These are phyloP conservation scores for Sebastes hubbsi DNA, from an alignment of 2,797 vertebrate genomes.

Conservation along the genomic window DNA sequence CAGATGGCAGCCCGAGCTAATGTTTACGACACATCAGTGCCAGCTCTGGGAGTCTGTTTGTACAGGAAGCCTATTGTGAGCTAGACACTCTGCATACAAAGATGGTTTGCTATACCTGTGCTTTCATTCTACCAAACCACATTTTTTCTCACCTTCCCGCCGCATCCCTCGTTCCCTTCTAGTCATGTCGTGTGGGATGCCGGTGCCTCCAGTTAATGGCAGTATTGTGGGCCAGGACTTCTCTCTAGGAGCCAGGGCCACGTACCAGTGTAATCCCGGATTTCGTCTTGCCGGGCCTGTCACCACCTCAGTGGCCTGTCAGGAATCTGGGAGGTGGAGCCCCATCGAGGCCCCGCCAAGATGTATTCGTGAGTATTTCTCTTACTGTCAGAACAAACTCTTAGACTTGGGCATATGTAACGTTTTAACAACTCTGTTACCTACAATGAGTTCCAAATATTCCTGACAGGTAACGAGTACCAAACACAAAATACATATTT, in stretches of 20 bases:
- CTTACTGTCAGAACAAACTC: neutral
- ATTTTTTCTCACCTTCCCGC: neutral
- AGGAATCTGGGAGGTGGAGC: slow-evolving; percentile 92
- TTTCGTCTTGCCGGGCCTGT: slow-evolving; percentile 86
- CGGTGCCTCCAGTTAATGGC: slow-evolving; percentile 89
- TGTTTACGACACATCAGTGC: slow-evolving; percentile 62
- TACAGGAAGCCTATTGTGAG: slow-evolving; percentile 31
- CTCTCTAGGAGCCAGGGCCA: slow-evolving; percentile 89
- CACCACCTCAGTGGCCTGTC: slow-evolving; percentile 85
- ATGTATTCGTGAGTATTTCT: slow-evolving; percentile 88
- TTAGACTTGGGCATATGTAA: neutral
- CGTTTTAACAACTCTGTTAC: neutral
- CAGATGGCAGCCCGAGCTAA: slow-evolving; percentile 53
- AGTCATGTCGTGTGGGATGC: slow-evolving; percentile 97
- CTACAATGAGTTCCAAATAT: neutral
- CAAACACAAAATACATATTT: neutral
- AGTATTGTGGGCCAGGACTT: slow-evolving; percentile 93
- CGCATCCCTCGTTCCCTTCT: neutral
- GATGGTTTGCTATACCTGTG: slow-evolving; percentile 2
- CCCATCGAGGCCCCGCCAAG: slow-evolving; percentile 87
- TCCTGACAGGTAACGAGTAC: neutral
- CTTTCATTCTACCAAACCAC: neutral
- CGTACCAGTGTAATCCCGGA: slow-evolving; percentile 92
- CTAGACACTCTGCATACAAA: slow-evolving; percentile 35
- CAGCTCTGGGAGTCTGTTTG: slow-evolving; percentile 40